Evolutionary conservation across 2,888 invertebrate genomes (phyloP).

Genomic region (Noctua pronuba): DNA sequence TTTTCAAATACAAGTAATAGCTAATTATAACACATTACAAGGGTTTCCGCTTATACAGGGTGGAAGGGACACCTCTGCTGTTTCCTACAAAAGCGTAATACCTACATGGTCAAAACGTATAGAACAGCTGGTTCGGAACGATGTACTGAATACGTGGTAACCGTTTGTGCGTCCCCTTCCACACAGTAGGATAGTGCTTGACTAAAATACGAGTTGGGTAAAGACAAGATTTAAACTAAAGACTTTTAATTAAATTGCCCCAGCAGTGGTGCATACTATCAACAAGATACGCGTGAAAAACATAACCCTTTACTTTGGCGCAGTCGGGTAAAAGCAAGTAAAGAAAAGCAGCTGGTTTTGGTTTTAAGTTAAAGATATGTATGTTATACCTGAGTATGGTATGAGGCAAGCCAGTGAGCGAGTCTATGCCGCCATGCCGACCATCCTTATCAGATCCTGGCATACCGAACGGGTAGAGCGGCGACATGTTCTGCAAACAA

Average conservation of each 20-base stretch:
- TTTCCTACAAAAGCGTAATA: no score
- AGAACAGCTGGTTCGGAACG: no score
- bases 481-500: conserved; percentile 84
- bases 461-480: conserved; percentile 87
- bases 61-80: no score
- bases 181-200: no score
- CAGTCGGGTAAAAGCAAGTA: background rate
- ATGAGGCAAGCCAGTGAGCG: conserved; percentile 87
- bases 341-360: background rate
- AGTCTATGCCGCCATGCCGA: conserved; percentile 85
- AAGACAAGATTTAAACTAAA: background rate
- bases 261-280: background rate
- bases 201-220: background rate
- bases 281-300: background rate
- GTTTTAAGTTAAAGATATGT: background rate
- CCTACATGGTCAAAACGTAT: no score
- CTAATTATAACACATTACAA: no score
- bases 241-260: background rate
- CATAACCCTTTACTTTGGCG: background rate
- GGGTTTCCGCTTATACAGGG: background rate
- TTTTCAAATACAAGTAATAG: no score
- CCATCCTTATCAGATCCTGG: conserved; percentile 85
- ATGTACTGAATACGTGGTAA: no score
- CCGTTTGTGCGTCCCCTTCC: no score
- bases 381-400: conserved; percentile 85